Conservation (phyloP, 2,888 invertebrate genomes). For the Rhingia campestris region DNA sequence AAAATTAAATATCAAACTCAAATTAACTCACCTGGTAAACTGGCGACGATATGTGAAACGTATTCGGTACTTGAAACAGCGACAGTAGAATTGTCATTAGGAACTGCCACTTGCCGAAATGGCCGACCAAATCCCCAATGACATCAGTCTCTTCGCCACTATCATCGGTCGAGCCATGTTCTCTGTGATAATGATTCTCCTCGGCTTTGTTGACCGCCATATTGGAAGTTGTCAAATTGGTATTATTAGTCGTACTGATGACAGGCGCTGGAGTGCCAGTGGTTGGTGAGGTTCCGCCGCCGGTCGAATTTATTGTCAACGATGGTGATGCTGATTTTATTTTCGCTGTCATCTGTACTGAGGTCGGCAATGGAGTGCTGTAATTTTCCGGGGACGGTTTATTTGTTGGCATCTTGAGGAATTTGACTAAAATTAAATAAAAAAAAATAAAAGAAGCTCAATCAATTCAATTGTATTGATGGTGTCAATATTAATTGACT, state of each 20-base stretch:
- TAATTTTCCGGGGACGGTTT: slow-evolving; percentile 80
- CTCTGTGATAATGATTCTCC: slow-evolving; percentile 45
- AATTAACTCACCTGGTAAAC: slow-evolving; percentile 87
- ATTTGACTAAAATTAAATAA: slow-evolving; percentile 77
- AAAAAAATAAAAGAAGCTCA: slow-evolving; percentile 3
- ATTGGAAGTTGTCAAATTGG: slow-evolving; percentile 47
- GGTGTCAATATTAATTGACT: neutral
- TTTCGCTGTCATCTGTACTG: slow-evolving; percentile 71
- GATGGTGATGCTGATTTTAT: slow-evolving; percentile 69
- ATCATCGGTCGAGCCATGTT: slow-evolving; percentile 48
- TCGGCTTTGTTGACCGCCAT: slow-evolving; percentile 28
- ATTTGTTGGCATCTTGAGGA: slow-evolving; percentile 81
- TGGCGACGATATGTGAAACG: slow-evolving; percentile 90
- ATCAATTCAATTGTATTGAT: slow-evolving; percentile 3
- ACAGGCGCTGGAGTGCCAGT: slow-evolving; percentile 56
- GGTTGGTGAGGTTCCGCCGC: slow-evolving; percentile 47
- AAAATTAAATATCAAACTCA: neutral
- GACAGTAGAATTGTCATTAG: slow-evolving; percentile 89
- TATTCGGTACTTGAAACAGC: slow-evolving; percentile 90
- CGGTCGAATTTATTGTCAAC: slow-evolving; percentile 61
- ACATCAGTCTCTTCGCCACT: slow-evolving; percentile 85
- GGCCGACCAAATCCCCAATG: slow-evolving; percentile 87
- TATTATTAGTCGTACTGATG: slow-evolving; percentile 62
- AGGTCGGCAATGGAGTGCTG: slow-evolving; percentile 65
- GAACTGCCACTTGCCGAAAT: slow-evolving; percentile 91